These are phyloP conservation scores for Nemurella pictetii DNA, from an alignment of 2,888 invertebrate genomes.

Conservation along the genomic window DNA sequence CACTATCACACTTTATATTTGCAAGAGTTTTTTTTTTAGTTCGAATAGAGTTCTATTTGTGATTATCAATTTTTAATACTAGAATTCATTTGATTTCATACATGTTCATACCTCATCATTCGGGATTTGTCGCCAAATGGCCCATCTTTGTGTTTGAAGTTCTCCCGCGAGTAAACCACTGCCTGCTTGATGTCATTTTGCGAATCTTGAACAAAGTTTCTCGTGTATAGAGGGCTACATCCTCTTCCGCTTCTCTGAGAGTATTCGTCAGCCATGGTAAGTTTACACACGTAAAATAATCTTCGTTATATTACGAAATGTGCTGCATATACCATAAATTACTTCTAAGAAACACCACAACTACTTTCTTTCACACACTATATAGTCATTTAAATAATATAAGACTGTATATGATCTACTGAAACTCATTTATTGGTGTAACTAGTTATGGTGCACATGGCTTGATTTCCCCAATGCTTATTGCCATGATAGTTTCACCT, in stretches of 20 bases:
- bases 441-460: background rate
- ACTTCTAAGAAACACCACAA: background rate
- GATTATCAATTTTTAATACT: too few relatives aligned
- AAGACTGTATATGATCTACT: too few relatives aligned
- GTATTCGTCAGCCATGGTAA: constrained; percentile 7
- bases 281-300: background rate
- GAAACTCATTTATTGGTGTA: background rate
- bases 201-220: background rate
- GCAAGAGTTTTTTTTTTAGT: too few relatives aligned
- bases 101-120: too few relatives aligned
- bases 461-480: background rate
- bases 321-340: background rate
- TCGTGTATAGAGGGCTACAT: background rate
- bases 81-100: too few relatives aligned
- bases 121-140: too few relatives aligned
- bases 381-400: background rate
- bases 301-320: background rate
- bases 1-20: too few relatives aligned
- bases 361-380: background rate
- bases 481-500: background rate
- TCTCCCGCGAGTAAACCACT: constrained; percentile 3
- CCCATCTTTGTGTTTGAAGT: background rate
- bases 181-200: background rate
- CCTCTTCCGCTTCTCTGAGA: constrained; percentile 1
- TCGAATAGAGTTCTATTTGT: too few relatives aligned